These are phyloP conservation scores for Eubasilissa regina DNA, from an alignment of 1,140 invertebrate species.

Conservation along the genomic window DNA sequence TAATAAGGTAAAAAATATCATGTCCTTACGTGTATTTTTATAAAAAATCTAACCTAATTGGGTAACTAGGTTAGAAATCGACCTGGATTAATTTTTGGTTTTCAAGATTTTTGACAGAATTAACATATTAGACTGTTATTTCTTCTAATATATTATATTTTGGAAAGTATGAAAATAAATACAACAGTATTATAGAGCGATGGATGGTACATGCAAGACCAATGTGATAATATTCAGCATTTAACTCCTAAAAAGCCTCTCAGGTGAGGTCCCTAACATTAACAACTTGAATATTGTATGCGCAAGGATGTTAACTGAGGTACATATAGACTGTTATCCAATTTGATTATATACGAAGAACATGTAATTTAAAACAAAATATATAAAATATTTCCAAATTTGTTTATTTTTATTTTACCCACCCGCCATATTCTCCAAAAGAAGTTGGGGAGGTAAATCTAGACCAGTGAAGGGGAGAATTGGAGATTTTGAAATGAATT, in stretches of 20 bases:
- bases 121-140: not conserved
- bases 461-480: too few relatives aligned
- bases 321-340: constrained; percentile 17
- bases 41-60: too few relatives aligned
- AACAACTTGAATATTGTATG: constrained; percentile 20
- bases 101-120: not conserved
- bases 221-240: constrained; percentile 14
- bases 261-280: constrained; percentile 3
- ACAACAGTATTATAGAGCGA: not conserved
- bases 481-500: too few relatives aligned
- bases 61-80: too few relatives aligned
- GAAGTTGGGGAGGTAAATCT: too few relatives aligned
- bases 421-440: too few relatives aligned
- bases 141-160: not conserved
- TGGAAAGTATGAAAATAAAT: not conserved
- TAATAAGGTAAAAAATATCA: too few relatives aligned
- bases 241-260: constrained; percentile 3
- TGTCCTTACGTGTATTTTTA: too few relatives aligned
- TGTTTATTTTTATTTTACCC: too few relatives aligned
- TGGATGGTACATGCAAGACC: not conserved
- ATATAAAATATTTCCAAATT: not conserved
- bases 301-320: constrained; percentile 7
- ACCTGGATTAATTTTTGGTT: not conserved
- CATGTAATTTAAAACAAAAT: constrained; percentile 3
- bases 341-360: constrained; percentile 8